Base-by-base conservation (phyloP, 2,888 invertebrate genomes). In the Calephelis perditalis region DNA sequence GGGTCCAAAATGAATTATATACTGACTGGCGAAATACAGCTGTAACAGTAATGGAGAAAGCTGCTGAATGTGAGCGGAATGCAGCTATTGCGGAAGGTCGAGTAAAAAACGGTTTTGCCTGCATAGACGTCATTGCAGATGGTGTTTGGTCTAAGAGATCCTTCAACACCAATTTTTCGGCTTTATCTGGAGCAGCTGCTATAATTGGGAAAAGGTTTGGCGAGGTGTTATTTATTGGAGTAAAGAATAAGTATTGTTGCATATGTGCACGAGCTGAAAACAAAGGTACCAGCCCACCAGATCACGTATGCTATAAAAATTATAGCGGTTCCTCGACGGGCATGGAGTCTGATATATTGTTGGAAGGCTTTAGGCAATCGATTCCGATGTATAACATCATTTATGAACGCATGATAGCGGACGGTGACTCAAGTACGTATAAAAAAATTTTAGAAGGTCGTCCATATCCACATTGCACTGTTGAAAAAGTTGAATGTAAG, bases 401-500 rank as follows among this genome's bases (percentile, higher is more conserved):
- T 56, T 69, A 69, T 59, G 61, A 60, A 37, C 54, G 67, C 45
- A 58, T 68, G 43, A 64, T 70, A 12, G 65, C 67, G 7, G 68
- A 69, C 62, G 68, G 68, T 40, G 68, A 70, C 54, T 59, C 60
- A 7, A 66, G 63, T 47, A 70, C 67, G 9, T 68, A 69, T 60
- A 56, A 63, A 7, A 67, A 63, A 59, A 66, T 68, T 46, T 49
- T 68, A 52, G 58, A 65, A 52, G 57, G 61, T 11, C 56, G 59
- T 8, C 66, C 63, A 11, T 66, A 70, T 58, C 46, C 58, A n/a
- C 62, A 60, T 44, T 7, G 63, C 6, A 67, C 63, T 3, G 68
- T 71, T 8, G 67, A 67, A 59, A 71, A 71, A 67, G 63, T 71
- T 12, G 64, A 65, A 26, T 73, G 68, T 35, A 36, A 67, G 6